Evolutionary conservation across 1,140 invertebrate species (phyloP), one percentile per base, ranked within the genome.

Genomic region (Mylabris phalerata): DNA sequence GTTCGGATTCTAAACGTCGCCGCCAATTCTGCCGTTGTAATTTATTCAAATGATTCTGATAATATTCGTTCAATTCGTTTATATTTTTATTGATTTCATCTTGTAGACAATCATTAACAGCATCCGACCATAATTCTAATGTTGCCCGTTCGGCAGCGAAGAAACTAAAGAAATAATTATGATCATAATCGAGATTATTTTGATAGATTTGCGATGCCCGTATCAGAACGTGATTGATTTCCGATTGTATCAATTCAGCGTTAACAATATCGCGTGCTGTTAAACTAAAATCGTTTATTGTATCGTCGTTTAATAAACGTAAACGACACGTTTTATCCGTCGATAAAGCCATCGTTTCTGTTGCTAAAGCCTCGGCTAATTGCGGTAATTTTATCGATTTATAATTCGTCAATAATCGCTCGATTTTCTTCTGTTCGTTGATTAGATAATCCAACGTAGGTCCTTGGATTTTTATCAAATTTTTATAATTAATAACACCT

Each of bases 161-260:
- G 26, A 86, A 72, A 68, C 74, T 80, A 73, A 75, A 83, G 58
- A 66, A 78, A 72, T 43, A 69, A 11, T 55, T 54, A 42, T 74
- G 67, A 59, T 74, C 70, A 3, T 63, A 58, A 75, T 68, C 67
- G 77, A 78, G 13, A 78, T 78, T 48, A 66, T 70, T 52, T 76
- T 76, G 83, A 64, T 86, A 87, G 9, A 81, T 72, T 62, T 84
- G 82, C 6, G 83, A 84, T 60, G 83, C 84, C 11, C 82, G 77
- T 50, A 79, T 77, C 59, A 89, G 79, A 3, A 87, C 83, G 59
- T 88, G 84, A 10, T 84, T 81, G 52, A 89, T 84, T 72, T 89
- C 86, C 1, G 83, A 82, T 64, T 87, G 84, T 9, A 88, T 82
- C 2, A 89, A 73, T 68, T 88, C 85, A 13, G 83, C 79, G 62